phyloP scores from a whole-genome alignment of 2,113 vertebrate genomes.

The Pseudois nayaur region DNA sequence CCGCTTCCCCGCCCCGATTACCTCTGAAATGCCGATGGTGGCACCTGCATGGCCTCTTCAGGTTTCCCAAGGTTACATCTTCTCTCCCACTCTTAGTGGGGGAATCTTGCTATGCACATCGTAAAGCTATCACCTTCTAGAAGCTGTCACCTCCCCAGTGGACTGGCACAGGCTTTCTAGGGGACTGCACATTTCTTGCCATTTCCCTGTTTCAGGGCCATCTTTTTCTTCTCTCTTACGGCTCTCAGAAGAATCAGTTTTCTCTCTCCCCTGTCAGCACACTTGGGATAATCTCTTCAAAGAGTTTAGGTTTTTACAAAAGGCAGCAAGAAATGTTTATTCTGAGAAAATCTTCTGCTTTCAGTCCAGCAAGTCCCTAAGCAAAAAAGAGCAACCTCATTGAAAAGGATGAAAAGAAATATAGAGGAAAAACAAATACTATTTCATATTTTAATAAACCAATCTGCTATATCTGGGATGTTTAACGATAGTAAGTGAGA shows the following conservation, averaged over 20 bases:
- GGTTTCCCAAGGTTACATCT: background rate
- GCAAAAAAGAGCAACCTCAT: background rate
- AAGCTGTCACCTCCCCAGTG: background rate
- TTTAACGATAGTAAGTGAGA: background rate
- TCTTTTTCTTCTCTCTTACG: background rate
- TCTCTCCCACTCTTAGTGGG: no score
- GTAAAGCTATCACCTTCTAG: background rate
- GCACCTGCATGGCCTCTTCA: no score
- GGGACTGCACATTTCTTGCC: background rate
- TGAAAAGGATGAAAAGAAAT: background rate
- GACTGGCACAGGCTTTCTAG: background rate
- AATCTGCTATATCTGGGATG: background rate
- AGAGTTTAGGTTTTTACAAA: slow-evolving; percentile 9
- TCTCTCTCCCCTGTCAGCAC: background rate
- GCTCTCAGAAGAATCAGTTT: background rate
- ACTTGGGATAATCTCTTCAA: slow-evolving; percentile 18
- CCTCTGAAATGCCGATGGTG: rapidly evolving
- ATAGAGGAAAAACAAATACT: background rate
- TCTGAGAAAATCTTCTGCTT: background rate
- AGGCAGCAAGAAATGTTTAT: background rate
- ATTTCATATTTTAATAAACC: slow-evolving; percentile 26
- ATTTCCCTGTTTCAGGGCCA: background rate
- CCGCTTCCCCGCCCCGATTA: rapidly evolving
- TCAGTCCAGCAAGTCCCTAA: background rate
- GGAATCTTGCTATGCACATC: rapidly evolving